Evolutionary conservation across 92 coral and sea anemone species (phyloP).

Genomic region (Parazoanthus atlanticus): DNA sequence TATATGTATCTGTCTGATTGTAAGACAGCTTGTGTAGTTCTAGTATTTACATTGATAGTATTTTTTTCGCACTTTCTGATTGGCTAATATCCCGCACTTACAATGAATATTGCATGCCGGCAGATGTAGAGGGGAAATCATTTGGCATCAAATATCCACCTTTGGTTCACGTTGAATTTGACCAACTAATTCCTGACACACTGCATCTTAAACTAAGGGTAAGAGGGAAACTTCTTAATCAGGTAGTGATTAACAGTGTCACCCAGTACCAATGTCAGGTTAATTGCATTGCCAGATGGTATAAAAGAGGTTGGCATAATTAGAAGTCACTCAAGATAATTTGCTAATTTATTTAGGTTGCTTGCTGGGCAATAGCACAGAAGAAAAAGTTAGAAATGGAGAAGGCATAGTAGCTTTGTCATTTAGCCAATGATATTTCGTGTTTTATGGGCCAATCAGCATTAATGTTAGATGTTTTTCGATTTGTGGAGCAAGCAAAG

Average conservation of each 20-base stretch:
- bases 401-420: too few relatives aligned
- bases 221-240: background rate
- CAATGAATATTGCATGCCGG: background rate
- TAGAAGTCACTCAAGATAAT: background rate
- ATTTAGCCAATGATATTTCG: background rate
- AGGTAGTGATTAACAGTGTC: background rate
- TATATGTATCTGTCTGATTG: too few relatives aligned
- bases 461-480: conserved; percentile 2
- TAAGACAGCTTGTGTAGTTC: too few relatives aligned
- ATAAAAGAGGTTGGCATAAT: too few relatives aligned
- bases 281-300: too few relatives aligned
- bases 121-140: background rate
- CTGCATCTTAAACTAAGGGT: background rate
- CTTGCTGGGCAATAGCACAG: conserved; percentile 41
- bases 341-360: background rate
- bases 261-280: too few relatives aligned
- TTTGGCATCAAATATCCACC: background rate
- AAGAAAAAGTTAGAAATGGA: background rate
- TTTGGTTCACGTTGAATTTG: conserved; percentile 13
- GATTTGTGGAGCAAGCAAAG: background rate
- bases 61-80: conserved; percentile 9
- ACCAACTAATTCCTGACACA: background rate
- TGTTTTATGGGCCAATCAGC: conserved; percentile 3
- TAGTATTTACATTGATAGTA: too few relatives aligned
- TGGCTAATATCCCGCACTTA: conserved; percentile 1